These are phyloP conservation scores for Actinostola sp. DNA, from an alignment of 92 coral and sea anemone genomes.

Conservation along the genomic window DNA sequence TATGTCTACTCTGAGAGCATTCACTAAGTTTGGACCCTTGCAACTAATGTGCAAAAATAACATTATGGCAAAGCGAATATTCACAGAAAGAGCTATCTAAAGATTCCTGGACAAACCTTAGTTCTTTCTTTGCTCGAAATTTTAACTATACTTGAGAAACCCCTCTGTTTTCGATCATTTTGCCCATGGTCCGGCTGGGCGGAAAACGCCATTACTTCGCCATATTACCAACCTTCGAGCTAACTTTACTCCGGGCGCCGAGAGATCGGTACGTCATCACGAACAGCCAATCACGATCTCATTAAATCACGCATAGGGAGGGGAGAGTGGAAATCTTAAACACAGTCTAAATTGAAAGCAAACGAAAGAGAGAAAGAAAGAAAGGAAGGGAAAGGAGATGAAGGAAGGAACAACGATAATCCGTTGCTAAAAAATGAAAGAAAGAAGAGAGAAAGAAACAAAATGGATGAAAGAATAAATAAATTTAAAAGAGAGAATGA, in stretches of 20 bases:
- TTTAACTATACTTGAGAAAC: conserved; percentile 72
- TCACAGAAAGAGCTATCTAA: neutral
- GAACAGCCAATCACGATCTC: conserved; percentile 67
- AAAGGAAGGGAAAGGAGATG: too few relatives aligned
- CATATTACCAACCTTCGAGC: conserved; percentile 88
- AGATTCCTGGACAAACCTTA: conserved; percentile 58
- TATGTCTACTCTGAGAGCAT: too few relatives aligned
- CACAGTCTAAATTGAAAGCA: too few relatives aligned
- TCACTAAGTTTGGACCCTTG: conserved; percentile 27
- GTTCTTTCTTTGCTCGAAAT: conserved; percentile 63
- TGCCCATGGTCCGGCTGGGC: conserved; percentile 99
- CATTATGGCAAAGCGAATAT: neutral
- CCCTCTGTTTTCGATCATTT: conserved; percentile 85
- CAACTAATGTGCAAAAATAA: conserved; percentile 27
- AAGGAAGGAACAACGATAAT: too few relatives aligned
- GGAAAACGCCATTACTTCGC: conserved; percentile 99
- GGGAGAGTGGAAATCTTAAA: conserved; percentile 60
- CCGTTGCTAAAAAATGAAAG: too few relatives aligned
- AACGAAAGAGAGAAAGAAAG: too few relatives aligned
- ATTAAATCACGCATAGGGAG: conserved; percentile 41
- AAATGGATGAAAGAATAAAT: too few relatives aligned
- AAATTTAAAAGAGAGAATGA: too few relatives aligned
- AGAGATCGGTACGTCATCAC: conserved; percentile 81
- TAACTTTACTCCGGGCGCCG: conserved; percentile 68
- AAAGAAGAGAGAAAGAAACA: too few relatives aligned